phyloP scores from a whole-genome alignment of 2,888 invertebrate genomes.

The Drosophila falleni region DNA sequence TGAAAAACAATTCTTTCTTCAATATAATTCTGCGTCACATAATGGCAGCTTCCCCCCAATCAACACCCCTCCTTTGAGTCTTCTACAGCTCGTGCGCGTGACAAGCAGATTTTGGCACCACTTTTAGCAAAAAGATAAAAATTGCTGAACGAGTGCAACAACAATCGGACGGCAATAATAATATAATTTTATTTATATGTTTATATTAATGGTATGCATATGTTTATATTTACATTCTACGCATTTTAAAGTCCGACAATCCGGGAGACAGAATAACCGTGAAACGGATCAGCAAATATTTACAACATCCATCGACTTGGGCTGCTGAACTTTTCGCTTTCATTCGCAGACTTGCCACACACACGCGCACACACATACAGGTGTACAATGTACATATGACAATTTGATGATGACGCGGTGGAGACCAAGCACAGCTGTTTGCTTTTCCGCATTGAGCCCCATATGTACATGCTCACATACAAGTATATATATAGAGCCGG shows the following conservation, averaged over 20 bases:
- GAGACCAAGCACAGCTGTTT: constrained; percentile 39
- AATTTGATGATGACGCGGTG: constrained; percentile 42
- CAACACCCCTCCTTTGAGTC: neutral
- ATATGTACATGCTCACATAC: neutral
- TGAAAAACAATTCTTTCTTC: constrained; percentile 32
- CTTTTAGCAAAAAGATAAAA: constrained; percentile 44
- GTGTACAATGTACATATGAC: constrained; percentile 19
- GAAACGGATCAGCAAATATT: constrained; percentile 33
- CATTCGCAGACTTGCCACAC: constrained; percentile 17
- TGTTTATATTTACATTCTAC: constrained; percentile 45
- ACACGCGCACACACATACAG: neutral
- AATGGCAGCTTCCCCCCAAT: constrained; percentile 3
- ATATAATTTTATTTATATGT: constrained; percentile 11
- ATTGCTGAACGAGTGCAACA: constrained; percentile 17
- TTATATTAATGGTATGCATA: constrained; percentile 8
- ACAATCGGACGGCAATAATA: constrained; percentile 21
- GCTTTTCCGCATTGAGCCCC: constrained; percentile 62
- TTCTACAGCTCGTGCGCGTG: constrained; percentile 66
- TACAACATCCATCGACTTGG: constrained; percentile 29
- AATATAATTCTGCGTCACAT: constrained; percentile 52
- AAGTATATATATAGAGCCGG: constrained; percentile 6
- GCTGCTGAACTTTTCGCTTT: constrained; percentile 77
- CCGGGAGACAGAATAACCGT: constrained; percentile 4
- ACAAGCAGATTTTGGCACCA: constrained; percentile 71
- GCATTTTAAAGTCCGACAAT: constrained; percentile 50